A percentile compares a stretch with the other conserved stretches of the same genome.
These are phyloP conservation scores for Volucella zonaria DNA, from an alignment of 2,888 invertebrate genomes.

Conservation along the genomic window DNA sequence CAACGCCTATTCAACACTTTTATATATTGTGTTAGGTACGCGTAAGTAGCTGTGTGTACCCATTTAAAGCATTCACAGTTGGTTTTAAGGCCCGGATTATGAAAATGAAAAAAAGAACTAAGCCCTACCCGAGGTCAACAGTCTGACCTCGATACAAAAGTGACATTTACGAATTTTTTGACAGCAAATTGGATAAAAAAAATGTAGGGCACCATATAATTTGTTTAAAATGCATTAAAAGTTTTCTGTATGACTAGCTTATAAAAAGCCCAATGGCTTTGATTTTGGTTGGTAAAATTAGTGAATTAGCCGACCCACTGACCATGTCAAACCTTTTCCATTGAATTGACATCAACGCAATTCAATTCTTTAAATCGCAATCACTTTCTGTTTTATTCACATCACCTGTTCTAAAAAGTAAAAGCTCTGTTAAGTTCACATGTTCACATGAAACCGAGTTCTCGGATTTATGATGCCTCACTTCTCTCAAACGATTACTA, in stretches of 20 bases:
- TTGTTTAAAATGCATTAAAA: too few species aligned
- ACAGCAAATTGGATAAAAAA: too few species aligned
- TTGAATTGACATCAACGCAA: neutral
- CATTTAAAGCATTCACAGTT: too few species aligned
- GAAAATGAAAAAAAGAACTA: too few species aligned
- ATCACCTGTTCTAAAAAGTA: neutral
- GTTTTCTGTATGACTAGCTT: neutral
- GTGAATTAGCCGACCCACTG: slow-evolving; percentile 9
- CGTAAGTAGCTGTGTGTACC: too few species aligned
- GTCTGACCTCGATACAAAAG: too few species aligned
- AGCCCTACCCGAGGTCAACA: too few species aligned
- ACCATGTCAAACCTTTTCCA: slow-evolving; percentile 22
- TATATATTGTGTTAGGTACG: too few species aligned
- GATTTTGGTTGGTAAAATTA: neutral
- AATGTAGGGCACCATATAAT: too few species aligned
- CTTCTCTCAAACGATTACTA: slow-evolving; percentile 7
- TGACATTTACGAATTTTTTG: too few species aligned
- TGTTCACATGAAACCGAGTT: slow-evolving; percentile 1
- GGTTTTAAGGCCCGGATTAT: too few species aligned
- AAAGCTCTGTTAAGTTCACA: neutral
- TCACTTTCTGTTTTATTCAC: neutral
- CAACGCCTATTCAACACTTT: too few species aligned
- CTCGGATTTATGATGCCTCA: slow-evolving; percentile 3
- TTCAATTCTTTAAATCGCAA: neutral
- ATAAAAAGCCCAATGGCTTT: neutral